Percentiles rank a stretch among this genome's conserved stretches.
Evolutionary conservation across 2,797 vertebrate species (phyloP).

Genomic region (Oceanodroma leucorhoa): DNA sequence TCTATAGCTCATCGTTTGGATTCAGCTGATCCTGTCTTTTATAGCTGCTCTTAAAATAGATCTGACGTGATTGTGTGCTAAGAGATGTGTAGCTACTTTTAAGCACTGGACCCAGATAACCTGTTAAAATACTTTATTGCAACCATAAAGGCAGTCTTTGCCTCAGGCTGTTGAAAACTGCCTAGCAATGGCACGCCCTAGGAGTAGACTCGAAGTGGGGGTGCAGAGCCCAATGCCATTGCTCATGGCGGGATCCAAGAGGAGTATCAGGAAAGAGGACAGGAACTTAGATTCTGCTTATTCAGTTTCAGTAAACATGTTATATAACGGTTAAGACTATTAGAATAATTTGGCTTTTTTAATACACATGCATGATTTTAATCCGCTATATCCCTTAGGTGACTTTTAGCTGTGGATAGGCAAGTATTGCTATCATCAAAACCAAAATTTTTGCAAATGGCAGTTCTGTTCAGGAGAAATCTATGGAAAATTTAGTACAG

Average conservation of each 20-base stretch:
- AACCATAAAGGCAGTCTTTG: background rate
- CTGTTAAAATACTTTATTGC: background rate
- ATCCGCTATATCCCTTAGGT: background rate
- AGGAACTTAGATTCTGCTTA: background rate
- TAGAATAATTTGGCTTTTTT: background rate
- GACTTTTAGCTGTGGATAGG: background rate
- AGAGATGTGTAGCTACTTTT: background rate
- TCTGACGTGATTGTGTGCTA: background rate
- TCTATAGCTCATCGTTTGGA: accelerated
- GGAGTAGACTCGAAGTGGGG: accelerated
- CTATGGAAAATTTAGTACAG: background rate
- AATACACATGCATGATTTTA: background rate
- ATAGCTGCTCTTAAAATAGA: background rate
- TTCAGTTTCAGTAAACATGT: background rate
- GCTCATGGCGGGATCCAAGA: background rate
- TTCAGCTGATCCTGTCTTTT: background rate
- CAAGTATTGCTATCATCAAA: background rate
- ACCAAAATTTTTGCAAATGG: background rate
- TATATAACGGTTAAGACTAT: background rate
- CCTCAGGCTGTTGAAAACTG: background rate
- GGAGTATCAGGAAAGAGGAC: background rate
- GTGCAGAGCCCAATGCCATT: accelerated
- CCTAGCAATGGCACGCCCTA: background rate
- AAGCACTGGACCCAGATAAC: background rate
- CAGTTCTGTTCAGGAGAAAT: background rate